Conservation (phyloP, 2,888 invertebrate genomes). For the Orthosia gracilis region DNA sequence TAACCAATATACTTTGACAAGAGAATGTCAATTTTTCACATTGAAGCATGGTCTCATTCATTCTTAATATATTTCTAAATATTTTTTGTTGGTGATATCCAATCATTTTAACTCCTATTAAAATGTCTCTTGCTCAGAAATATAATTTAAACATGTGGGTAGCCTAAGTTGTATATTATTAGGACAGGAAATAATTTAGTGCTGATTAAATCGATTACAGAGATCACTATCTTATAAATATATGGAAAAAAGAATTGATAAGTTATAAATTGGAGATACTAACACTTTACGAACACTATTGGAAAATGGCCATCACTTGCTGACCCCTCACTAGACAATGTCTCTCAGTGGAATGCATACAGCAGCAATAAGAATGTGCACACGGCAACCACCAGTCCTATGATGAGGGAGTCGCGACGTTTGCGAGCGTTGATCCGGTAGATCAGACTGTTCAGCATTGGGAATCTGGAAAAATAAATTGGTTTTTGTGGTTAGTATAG, state of each 20-base stretch:
- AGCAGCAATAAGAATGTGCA: conserved; percentile 97
- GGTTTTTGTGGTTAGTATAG: not conserved
- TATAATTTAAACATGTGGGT: conserved; percentile 9
- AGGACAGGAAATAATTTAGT: conserved; percentile 19
- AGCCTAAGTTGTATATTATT: not conserved
- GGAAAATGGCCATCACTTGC: conserved; percentile 18
- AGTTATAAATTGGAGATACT: conserved; percentile 20
- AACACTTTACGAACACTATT: conserved; percentile 33
- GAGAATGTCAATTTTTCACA: conserved; percentile 6
- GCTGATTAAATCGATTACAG: conserved; percentile 37
- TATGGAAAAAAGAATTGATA: conserved; percentile 24
- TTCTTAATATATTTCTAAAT: conserved; percentile 9
- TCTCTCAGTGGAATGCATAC: conserved; percentile 94
- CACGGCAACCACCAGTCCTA: conserved; percentile 96
- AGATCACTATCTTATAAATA: conserved; percentile 36
- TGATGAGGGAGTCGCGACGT: conserved; percentile 97
- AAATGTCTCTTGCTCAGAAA: not conserved
- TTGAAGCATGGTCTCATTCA: not conserved
- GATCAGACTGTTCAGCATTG: conserved; percentile 96
- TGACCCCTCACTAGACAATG: not conserved
- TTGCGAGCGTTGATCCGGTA: conserved; percentile 98
- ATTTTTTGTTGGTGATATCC: conserved; percentile 8
- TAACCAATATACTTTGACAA: conserved; percentile 40
- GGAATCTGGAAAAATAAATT: conserved; percentile 90
- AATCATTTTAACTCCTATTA: not conserved